Base-by-base conservation (phyloP, 2,888 invertebrate genomes). In the Platycheirus rosarum region DNA sequence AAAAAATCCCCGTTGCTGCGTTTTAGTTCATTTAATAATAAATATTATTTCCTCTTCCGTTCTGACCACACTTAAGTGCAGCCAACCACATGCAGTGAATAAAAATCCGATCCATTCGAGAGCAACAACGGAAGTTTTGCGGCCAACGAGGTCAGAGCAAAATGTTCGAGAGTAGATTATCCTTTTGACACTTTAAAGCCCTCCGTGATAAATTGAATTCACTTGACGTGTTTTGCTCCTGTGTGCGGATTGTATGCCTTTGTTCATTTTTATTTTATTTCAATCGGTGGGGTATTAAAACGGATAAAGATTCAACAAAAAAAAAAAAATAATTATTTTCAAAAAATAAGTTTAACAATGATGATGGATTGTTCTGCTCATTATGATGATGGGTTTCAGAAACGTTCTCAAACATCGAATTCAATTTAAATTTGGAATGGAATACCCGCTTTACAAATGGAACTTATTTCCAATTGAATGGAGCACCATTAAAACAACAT, bases 191-290 rank as follows among this genome's bases (percentile, higher is more conserved):
- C 60, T 42, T 60, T 44, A 42, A 60, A 60, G 29, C 5, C n/a
- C n/a, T n/a, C 57, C 18, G 18, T 60, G 60, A 60, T 60, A 60
- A 60, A 60, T 60, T 60, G 60, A 60, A 44, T 60, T 60, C 60
- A 60, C n/a, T 44, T 16, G 2, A 13, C 40, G 13, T 40, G 14
- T 14, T 57, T 26, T 6, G 4, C 16, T 23, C n/a, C n/a, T n/a
- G n/a, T n/a, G n/a, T 40, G 29, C 13, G 11, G 8, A 32, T 60
- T 60, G n/a, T 44, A 1, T n/a, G 16, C 6, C 44, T 26, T 44
- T 60, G 11, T 0, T 29, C 23, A 14, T 60, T 60, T 60, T 60
- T 29, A 13, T 44, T 2, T 26, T 14, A 26, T 26, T 26, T 9
- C n/a, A 2, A n/a, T n/a, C 13, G 8, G 6, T n/a, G 29, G 7